phyloP scores from a whole-genome alignment of 2,113 vertebrate genomes.

The Coptodon bakossiorum region DNA sequence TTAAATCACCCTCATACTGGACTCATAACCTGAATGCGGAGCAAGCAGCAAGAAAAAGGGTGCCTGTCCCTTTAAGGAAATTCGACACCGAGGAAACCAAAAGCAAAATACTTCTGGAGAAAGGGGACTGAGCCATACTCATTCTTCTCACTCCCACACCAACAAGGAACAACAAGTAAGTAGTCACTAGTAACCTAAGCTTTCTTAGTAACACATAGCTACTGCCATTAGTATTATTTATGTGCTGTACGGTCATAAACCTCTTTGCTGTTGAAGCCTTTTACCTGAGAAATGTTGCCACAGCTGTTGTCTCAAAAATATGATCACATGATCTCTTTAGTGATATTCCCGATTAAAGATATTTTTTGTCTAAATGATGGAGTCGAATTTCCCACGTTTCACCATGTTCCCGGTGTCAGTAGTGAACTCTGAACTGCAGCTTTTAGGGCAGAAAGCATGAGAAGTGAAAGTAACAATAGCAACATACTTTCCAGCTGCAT shows the following conservation, averaged over 20 bases:
- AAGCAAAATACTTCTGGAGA: neutral
- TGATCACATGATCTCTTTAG: neutral
- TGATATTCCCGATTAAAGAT: neutral
- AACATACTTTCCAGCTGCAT: fast-evolving
- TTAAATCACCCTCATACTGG: neutral
- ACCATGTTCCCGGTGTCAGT: neutral
- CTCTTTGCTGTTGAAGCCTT: fast-evolving
- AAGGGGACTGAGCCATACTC: neutral
- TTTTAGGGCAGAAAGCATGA: neutral
- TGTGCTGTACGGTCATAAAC: neutral
- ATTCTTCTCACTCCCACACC: neutral
- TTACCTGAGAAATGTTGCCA: neutral
- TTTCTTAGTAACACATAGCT: neutral
- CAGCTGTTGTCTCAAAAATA: neutral
- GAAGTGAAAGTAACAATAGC: neutral
- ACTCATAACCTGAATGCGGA: neutral
- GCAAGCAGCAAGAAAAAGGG: neutral
- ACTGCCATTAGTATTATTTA: neutral
- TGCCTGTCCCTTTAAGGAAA: slow-evolving; percentile 33
- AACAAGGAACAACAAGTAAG: neutral
- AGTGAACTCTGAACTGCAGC: neutral
- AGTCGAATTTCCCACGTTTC: neutral
- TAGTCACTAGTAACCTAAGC: neutral
- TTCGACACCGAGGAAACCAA: neutral
- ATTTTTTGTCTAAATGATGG: neutral